Base-by-base conservation (phyloP, 1,140 invertebrate species). In the Trichoplusia ni region DNA sequence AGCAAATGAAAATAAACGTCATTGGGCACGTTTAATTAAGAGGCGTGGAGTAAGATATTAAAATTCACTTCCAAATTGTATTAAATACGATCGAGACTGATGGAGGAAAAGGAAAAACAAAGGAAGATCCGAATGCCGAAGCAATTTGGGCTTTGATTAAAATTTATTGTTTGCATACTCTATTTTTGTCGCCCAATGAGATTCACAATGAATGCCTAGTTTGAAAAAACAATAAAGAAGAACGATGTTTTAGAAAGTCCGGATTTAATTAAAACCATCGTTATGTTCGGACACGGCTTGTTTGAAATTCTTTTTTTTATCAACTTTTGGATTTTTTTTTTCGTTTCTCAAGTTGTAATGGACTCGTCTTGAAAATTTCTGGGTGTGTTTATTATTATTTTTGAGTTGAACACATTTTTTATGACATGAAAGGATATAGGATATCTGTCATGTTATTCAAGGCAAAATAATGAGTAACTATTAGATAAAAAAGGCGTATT, bases 131-230 rank as follows among this genome's bases (percentile, higher is more conserved):
- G 25, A 58, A 49, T 13, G 38, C 25, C 25, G n/a, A 62, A 49
- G 59, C 49, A 62, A 67, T 67, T 67, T 67, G 47, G 49, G n/a
- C 38, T 31, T 60, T 62, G 65, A 67, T 67, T 62, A 58, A 62
- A 67, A 67, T 67, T 56, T 62, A 67, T 67, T 67, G 65, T 67
- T 56, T 64, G 49, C 29, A 44, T 37, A 35, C 13, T 33, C 67
- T 35, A 61, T 49, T 46, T 47, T 64, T 14, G 35, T 56, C 35
- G n/a, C 23, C 13, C 51, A 16, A 54, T 37, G 25, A 42, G 25
- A 58, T 29, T 27, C 19, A 7, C 53, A 54, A 54, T 40, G 33
- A 27, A 3, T 35, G 9, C 4, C 21, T 40, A 42, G 37, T 58
- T 42, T 42, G 21, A n/a, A 58, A 42, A 58, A 58, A 44, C 37